Base-by-base conservation (phyloP, 2,797 vertebrate genomes). In the Carapus acus region DNA sequence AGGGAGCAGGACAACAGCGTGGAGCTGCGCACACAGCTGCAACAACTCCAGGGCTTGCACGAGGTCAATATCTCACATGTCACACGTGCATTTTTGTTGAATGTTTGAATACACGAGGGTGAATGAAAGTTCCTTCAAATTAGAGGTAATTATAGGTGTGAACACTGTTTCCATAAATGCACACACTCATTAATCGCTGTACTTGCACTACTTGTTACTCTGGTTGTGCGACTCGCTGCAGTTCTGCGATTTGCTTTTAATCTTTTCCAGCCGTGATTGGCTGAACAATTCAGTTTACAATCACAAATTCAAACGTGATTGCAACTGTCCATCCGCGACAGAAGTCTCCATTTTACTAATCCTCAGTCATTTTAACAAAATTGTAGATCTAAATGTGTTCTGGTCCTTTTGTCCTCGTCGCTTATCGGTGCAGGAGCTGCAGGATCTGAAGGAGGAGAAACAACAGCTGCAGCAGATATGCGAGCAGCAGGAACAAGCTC, bases 401-500 rank as follows among this genome's bases (percentile, higher is more conserved):
- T 3, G 14, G 14, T 36, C 6, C 6, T 33, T 6, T n/a, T 37
- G 16, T 47, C 22, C 15, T 22, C 61, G 41, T 58, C 21, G 41
- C 14, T 8, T 53, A 24, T 4, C 18, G 45, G 7, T 64, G 38
- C 58, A 99, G 96, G 94, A 99, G 75, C 78, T 98, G 56, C 84
- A 85, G 64, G 91, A 91, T 42, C 77, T 98, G 51, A 91, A 90
- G 59, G 76, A 90, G 1, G 94, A 98, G 83, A 98, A 97, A 81
- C 79, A 88, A 53, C 87, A 94, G 73, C 78, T 98, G 27, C 92
- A 91, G 78, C 92, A 93, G 82, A 87, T 67, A 6, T 94, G 86
- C 57, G 88, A 91, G 38, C 93, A 95, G 58, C 96, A 99, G 73
- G 96, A 99, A 29, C 92, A 96, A 71, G 92, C 96, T 17, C 88